Base-by-base conservation (phyloP, 2,797 vertebrate genomes). In the Amblyopsis hoosieri region DNA sequence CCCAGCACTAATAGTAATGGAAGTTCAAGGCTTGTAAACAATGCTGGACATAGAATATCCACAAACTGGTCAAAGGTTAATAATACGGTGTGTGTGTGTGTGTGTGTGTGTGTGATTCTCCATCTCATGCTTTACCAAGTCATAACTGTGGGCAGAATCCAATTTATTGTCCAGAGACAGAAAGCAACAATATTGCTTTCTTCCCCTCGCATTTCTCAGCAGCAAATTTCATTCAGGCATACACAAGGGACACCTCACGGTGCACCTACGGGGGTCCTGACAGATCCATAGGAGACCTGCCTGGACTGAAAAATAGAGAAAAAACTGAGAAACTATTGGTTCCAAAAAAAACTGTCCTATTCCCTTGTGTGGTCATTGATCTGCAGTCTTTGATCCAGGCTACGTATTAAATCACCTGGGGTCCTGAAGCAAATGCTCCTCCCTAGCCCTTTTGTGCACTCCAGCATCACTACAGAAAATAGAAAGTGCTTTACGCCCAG, bases 321-420 rank as follows among this genome's bases (percentile, higher is more conserved):
- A 78, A 23, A 67, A 14, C 19, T 82, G 33, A 83, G 45, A 77
- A 72, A 81, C 60, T 69, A 66, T 77, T 77, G 61, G 62, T 63
- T 77, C 72, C 29, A 46, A 61, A 12, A 61, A 62, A 62, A 61
- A 69, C 70, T 58, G 66, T 75, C 52, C 69, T 45, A 56, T 78
- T 81, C 83, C 80, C 74, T 56, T 63, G 74, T 79, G 80, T 66
- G 82, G 64, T 60, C 80, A 87, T 89, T 89, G 90, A 90, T 89
- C 84, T 84, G 66, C 64, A 66, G 60, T 50, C 59, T 86, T 75
- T 74, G 85, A 89, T 88, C 89, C 74, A 67, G 82, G 65, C 80
- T 80, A 76, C 2, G 80, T 77, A 79, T 90, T 87, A 86, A 89
- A 87, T 90, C 85, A 86, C 81, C 78, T 75, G 50, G 65, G 81